Base-by-base conservation (phyloP, 2,113 vertebrate species). In the Cephalopholis sonnerati region DNA sequence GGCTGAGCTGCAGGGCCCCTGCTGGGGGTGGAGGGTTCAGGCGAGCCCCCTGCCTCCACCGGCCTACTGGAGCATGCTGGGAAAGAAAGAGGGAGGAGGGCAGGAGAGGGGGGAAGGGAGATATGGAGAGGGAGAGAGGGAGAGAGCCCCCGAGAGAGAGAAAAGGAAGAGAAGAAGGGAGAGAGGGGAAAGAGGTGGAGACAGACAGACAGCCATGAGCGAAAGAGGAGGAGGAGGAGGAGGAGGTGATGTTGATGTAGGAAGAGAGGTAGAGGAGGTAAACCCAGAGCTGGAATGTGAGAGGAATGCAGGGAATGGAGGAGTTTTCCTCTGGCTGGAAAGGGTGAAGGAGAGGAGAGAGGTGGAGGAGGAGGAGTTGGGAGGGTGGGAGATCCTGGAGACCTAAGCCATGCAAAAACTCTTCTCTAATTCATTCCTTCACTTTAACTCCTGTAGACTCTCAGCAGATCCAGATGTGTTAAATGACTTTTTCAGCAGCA, bases 261-360 rank as follows among this genome's bases (percentile, higher is more conserved):
- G 77, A 32, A 62, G 72, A 90, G 81, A 79, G 87, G 79, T 65
- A 81, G 83, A 77, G 83, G 70, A 88, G 90, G 89, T 92, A 82
- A 91, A 92, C 86, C 90, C 79, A 48, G 92, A 90, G 80, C 90
- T 72, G 91, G 93, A 94, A 94, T 94, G 91, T 89, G 81, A 81
- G 82, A 89, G 93, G 95, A 95, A 96, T 96, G 93, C 83, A 74
- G 92, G 86, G 95, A 93, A 95, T 94, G 93, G 87, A 87, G 86
- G 89, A 91, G 92, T 91, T 94, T 91, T 93, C 91, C 91, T 94
- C 86, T 89, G 84, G 88, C 83, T 85, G 54, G 67, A 84, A 80
- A 86, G 69, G 83, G 90, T 79, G 79, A 82, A 82, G 46, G 46
- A 39, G 54, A 80, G 61, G 32, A 36, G 32, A 36, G 32, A 58